phyloP scores from a whole-genome alignment of 1,140 invertebrate species.

The Saxidomus purpurata region DNA sequence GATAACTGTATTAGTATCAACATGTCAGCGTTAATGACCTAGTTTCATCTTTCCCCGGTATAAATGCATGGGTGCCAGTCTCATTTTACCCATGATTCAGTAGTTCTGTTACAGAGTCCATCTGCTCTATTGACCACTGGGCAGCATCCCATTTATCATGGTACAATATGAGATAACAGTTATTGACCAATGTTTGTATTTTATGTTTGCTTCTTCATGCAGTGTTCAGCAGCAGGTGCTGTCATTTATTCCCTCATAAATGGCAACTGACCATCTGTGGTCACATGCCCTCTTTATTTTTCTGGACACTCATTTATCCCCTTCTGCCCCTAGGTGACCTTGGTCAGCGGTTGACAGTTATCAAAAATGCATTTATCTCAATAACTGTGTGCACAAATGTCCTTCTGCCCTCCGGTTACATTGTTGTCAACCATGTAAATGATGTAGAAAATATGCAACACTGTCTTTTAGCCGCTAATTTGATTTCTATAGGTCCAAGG shows the following conservation, averaged over 20 bases:
- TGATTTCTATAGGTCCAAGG: neutral
- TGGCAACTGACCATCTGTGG: conserved; percentile 64
- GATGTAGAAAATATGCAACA: conserved; percentile 38
- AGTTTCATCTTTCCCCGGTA: neutral
- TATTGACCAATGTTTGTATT: conserved; percentile 47
- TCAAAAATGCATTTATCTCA: conserved; percentile 50
- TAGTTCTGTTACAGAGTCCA: conserved; percentile 20
- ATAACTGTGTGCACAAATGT: conserved; percentile 22
- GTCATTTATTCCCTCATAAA: conserved; percentile 48
- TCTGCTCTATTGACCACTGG: conserved; percentile 63
- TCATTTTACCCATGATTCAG: conserved; percentile 29
- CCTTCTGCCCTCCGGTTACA: neutral
- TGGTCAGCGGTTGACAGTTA: neutral
- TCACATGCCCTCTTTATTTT: conserved; percentile 26
- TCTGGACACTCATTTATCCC: conserved; percentile 46
- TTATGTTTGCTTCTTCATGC: conserved; percentile 46
- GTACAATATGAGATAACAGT: conserved; percentile 52
- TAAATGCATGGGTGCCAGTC: neutral
- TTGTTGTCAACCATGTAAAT: neutral
- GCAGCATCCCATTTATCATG: conserved; percentile 45
- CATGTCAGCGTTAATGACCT: neutral
- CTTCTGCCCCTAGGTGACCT: conserved; percentile 32
- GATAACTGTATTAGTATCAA: neutral
- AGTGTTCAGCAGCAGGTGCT: conserved; percentile 28
- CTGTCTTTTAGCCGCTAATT: neutral